Percentiles rank a stretch among this genome's conserved stretches.
Evolutionary conservation across 2,113 vertebrate species (phyloP).

Genomic region (Malurus cyaneus): DNA sequence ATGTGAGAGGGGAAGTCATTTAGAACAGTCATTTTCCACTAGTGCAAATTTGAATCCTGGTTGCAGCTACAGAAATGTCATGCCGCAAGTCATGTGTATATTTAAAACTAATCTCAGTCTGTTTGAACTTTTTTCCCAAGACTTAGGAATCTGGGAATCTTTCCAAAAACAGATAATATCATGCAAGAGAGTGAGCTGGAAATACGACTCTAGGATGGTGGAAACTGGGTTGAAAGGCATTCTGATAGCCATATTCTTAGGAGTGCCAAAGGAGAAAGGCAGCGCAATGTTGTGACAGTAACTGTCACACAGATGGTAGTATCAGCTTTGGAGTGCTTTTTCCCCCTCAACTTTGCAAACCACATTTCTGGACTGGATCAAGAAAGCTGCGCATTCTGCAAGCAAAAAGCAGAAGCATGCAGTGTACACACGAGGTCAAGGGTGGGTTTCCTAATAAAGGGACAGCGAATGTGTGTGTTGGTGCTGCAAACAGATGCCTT

Average conservation of each 20-base stretch:
- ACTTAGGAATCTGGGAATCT: background rate
- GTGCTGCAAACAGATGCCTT: background rate
- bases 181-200: background rate
- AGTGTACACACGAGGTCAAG: accelerated
- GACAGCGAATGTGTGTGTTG: background rate
- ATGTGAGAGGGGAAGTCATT: background rate
- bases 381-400: background rate
- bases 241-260: background rate
- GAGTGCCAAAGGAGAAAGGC: background rate
- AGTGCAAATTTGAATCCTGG: background rate
- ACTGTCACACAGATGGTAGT: background rate
- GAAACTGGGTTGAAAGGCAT: background rate
- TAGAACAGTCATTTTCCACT: background rate
- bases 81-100: background rate
- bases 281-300: background rate
- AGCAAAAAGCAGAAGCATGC: background rate
- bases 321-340: background rate
- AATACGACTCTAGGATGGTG: accelerated
- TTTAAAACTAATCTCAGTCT: background rate
- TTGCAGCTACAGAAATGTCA: background rate
- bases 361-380: background rate
- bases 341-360: accelerated
- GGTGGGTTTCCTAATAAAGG: background rate
- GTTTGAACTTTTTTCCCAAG: background rate
- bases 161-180: background rate